These are phyloP conservation scores for Neodiprion fabricii DNA, from an alignment of 1,140 invertebrate species.

Conservation along the genomic window DNA sequence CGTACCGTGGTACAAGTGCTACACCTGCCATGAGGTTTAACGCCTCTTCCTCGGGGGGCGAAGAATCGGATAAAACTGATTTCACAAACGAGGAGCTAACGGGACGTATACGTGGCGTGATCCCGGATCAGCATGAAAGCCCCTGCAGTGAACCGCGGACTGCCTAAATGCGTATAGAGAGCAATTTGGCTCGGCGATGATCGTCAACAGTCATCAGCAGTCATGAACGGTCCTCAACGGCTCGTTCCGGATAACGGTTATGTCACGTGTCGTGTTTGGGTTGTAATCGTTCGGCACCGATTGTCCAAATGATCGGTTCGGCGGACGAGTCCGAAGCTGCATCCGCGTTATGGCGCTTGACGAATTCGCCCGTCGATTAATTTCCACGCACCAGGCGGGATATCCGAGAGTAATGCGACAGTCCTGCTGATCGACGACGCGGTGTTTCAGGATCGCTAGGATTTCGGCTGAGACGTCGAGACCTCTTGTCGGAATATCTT, in stretches of 20 bases:
- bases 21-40: slow-evolving; percentile 21
- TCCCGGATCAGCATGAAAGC: background rate
- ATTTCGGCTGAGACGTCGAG: background rate
- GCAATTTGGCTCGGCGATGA: slow-evolving; percentile 54
- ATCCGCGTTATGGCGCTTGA: no score
- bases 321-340: slow-evolving; percentile 37
- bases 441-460: background rate
- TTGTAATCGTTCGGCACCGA: slow-evolving; percentile 57
- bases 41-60: slow-evolving; percentile 16
- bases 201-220: slow-evolving; percentile 25
- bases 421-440: background rate
- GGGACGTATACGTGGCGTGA: no score
- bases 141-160: slow-evolving; percentile 9
- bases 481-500: background rate
- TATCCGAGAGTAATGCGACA: background rate
- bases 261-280: slow-evolving; percentile 42
- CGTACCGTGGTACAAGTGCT: background rate
- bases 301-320: slow-evolving; percentile 54
- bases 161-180: slow-evolving; percentile 24
- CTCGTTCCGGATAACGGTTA: slow-evolving; percentile 58
- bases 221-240: slow-evolving; percentile 45
- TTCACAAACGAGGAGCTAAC: no score
- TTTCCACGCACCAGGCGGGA: no score
- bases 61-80: background rate
- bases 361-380: no score